Conservation (phyloP, 35 echinoderm and acorn worm species). For the Heliocidaris erythrogramma region DNA sequence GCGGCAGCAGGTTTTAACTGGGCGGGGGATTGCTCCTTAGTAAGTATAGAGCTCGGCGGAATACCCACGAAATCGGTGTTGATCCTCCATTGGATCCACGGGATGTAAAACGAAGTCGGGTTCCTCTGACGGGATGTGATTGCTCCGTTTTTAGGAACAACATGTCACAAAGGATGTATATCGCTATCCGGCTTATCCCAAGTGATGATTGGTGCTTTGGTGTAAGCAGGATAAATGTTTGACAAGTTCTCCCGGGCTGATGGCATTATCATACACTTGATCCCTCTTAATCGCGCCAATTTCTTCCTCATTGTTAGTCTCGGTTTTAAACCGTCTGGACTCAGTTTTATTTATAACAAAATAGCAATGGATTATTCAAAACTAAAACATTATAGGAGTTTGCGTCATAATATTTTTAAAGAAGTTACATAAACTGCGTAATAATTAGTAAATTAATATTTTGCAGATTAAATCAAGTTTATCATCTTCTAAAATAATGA, state of each 20-base stretch:
- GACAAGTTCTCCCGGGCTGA: constrained; percentile 27
- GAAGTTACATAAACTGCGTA: too few species aligned
- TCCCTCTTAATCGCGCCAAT: constrained; percentile 47
- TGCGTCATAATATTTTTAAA: too few species aligned
- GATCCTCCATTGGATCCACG: constrained; percentile 8
- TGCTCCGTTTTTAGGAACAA: constrained; percentile 10
- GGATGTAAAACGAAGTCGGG: constrained; percentile 19
- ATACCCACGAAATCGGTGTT: constrained; percentile 22
- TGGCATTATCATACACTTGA: constrained; percentile 43
- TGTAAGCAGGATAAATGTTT: constrained; percentile 38
- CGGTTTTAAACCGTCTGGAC: not conserved
- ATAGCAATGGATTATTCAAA: not conserved
- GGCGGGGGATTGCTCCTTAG: constrained; percentile 3
- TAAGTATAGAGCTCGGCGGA: not conserved
- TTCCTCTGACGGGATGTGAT: not conserved
- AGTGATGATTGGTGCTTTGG: constrained; percentile 39
- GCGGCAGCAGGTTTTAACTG: constrained; percentile 42
- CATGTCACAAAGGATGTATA: constrained; percentile 41
- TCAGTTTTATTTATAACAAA: not conserved
- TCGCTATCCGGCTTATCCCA: not conserved
- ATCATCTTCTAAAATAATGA: not conserved
- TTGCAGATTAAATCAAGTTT: too few species aligned
- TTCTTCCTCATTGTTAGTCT: constrained; percentile 37
- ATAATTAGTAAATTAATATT: too few species aligned
- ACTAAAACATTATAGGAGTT: too few species aligned